Evolutionary conservation across 1,140 invertebrate species (phyloP).

Genomic region (Lordiphosa clarofinis): DNA sequence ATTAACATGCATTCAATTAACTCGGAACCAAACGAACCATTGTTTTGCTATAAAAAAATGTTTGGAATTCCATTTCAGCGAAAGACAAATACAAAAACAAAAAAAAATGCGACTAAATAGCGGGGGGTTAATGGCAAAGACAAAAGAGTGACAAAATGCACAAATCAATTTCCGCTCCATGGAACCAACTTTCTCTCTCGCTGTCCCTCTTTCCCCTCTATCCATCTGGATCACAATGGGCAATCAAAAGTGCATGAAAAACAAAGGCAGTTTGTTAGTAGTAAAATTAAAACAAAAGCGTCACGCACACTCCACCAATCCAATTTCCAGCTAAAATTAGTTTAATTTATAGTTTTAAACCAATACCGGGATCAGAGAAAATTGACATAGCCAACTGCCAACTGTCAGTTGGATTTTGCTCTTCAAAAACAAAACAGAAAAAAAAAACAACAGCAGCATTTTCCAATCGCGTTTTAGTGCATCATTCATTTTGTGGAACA

Average conservation of each 20-base stretch:
- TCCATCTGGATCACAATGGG: conserved; percentile 27
- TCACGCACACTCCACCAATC: conserved; percentile 23
- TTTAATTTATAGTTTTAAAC: conserved; percentile 49
- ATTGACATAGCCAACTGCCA: conserved; percentile 32
- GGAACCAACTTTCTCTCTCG: not conserved
- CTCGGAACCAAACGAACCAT: conserved; percentile 14
- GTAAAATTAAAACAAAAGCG: conserved; percentile 36
- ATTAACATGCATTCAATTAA: conserved; percentile 49
- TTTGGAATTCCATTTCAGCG: conserved; percentile 31
- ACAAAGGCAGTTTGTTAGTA: conserved; percentile 48
- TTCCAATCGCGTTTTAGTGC: conserved; percentile 16
- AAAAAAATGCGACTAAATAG: conserved; percentile 9
- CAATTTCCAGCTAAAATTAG: conserved; percentile 64
- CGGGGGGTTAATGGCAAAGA: conserved; percentile 41
- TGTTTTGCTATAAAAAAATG: conserved; percentile 3
- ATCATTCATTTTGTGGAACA: conserved; percentile 50
- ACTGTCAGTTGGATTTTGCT: conserved; percentile 46
- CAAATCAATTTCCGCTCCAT: conserved; percentile 55
- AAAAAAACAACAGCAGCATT: conserved; percentile 20
- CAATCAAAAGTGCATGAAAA: conserved; percentile 33
- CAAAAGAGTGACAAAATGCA: conserved; percentile 50
- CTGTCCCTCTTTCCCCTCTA: not conserved
- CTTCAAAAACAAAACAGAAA: conserved; percentile 24
- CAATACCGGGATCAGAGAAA: conserved; percentile 7
- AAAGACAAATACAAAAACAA: conserved; percentile 4